Conservation (phyloP, 2,888 invertebrate species). For the Synanthedon tipuliformis region DNA sequence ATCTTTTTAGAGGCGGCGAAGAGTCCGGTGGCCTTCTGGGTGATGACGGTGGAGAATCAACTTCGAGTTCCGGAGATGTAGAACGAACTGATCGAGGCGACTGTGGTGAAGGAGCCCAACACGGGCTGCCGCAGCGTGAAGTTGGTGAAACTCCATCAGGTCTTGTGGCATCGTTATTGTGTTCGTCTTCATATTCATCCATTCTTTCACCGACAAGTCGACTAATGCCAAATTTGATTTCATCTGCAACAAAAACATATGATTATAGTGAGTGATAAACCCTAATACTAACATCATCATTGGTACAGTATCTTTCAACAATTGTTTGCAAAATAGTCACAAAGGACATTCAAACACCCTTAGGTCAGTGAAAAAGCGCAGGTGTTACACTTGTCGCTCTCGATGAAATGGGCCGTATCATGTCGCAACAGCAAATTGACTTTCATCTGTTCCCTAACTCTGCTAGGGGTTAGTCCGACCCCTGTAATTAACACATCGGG, state of each 20-base stretch:
- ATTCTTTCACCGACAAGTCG: conserved; percentile 78
- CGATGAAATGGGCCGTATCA: conserved; percentile 74
- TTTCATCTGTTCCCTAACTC: conserved; percentile 65
- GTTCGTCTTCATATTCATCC: conserved; percentile 72
- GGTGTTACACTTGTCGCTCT: conserved; percentile 66
- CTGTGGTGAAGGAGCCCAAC: conserved; percentile 64
- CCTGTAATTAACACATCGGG: conserved; percentile 70
- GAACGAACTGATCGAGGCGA: conserved; percentile 62
- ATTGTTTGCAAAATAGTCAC: conserved; percentile 14
- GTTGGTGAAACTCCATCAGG: conserved; percentile 55
- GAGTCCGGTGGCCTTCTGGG: conserved; percentile 66
- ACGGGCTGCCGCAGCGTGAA: conserved; percentile 65
- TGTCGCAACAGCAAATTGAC: conserved; percentile 76
- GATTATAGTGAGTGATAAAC: not conserved
- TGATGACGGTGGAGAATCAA: conserved; percentile 78
- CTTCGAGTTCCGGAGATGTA: conserved; percentile 80
- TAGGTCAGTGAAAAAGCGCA: conserved; percentile 49
- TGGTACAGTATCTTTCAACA: not conserved
- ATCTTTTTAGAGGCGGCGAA: conserved; percentile 73
- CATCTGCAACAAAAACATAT: conserved; percentile 73
- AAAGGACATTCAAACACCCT: conserved; percentile 35
- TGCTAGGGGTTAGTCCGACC: conserved; percentile 41
- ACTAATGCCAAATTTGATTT: conserved; percentile 86
- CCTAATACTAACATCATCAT: not conserved
- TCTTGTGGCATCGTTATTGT: conserved; percentile 41